Percentiles rank a stretch among this genome's conserved stretches.
Conservation (phyloP, 2,888 invertebrate genomes). For the Acanthosepion pharaonis region DNA sequence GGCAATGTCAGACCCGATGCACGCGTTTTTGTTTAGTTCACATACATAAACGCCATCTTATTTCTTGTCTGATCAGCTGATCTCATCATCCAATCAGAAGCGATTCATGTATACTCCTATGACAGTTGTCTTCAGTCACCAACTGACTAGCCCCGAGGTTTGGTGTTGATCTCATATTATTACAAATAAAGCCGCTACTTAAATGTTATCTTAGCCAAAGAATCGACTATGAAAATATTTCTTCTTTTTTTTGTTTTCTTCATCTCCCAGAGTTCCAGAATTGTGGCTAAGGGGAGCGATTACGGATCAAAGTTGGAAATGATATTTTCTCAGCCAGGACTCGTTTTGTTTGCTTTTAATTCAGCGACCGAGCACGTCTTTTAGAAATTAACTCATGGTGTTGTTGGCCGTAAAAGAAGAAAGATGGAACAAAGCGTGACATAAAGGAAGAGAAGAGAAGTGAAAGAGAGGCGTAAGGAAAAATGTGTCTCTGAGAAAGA, state of each 20-base stretch:
- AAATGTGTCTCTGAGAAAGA: neutral
- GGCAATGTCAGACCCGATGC: neutral
- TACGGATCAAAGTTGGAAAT: neutral
- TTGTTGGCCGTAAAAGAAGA: neutral
- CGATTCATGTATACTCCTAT: neutral
- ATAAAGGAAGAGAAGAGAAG: neutral
- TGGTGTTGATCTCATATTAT: neutral
- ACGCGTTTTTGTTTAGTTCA: neutral
- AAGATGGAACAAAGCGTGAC: neutral
- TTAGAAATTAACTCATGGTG: neutral
- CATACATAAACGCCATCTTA: neutral
- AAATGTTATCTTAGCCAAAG: neutral
- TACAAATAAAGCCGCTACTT: constrained; percentile 33
- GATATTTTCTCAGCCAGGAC: constrained; percentile 2
- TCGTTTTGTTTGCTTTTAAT: neutral
- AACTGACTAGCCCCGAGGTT: neutral
- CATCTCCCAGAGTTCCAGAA: neutral
- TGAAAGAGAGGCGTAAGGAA: too few relatives aligned
- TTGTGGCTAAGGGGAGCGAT: neutral
- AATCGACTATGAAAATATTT: constrained; percentile 20
- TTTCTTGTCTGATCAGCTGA: neutral
- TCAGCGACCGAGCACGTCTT: neutral
- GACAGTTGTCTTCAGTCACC: neutral
- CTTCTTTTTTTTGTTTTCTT: neutral
- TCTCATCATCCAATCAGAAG: neutral